Evolutionary conservation across 2,888 invertebrate species (phyloP).

Genomic region (Callosobruchus maculatus): DNA sequence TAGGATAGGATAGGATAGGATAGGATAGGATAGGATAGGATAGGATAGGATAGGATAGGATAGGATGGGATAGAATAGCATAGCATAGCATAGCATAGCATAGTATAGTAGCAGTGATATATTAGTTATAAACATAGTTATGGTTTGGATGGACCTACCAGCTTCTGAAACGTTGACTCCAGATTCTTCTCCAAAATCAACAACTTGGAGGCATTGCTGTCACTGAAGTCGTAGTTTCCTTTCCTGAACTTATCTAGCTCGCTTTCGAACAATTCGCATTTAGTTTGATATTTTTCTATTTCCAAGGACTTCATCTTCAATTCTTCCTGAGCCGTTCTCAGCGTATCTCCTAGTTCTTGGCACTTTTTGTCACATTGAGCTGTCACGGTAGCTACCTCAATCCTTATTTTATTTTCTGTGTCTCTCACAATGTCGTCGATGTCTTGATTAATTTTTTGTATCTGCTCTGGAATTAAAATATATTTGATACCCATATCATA

Average conservation of each 20-base stretch:
- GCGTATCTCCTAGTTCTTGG: constrained; percentile 55
- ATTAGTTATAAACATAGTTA: background rate
- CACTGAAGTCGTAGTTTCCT: constrained; percentile 45
- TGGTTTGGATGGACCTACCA: constrained; percentile 44
- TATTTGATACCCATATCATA: background rate
- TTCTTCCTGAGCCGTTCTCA: constrained; percentile 56
- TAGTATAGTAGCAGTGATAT: too few species aligned
- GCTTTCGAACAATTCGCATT: constrained; percentile 54
- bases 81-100: too few species aligned
- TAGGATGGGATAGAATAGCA: too few species aligned
- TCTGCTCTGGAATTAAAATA: constrained; percentile 52
- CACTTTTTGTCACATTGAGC: constrained; percentile 58
- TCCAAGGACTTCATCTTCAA: constrained; percentile 56
- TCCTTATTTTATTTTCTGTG: constrained; percentile 54
- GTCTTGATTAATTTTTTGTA: constrained; percentile 52
- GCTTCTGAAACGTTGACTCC: constrained; percentile 58
- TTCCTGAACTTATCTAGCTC: constrained; percentile 48
- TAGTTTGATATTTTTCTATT: constrained; percentile 54
- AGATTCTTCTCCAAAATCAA: constrained; percentile 55
- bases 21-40: too few species aligned
- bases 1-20: too few species aligned
- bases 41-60: too few species aligned
- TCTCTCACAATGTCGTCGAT: constrained; percentile 56
- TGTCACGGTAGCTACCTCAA: constrained; percentile 57
- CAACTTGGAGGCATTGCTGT: constrained; percentile 40